Conservation (phyloP, 2,797 vertebrate genomes). For the Acanthurus lineatus region DNA sequence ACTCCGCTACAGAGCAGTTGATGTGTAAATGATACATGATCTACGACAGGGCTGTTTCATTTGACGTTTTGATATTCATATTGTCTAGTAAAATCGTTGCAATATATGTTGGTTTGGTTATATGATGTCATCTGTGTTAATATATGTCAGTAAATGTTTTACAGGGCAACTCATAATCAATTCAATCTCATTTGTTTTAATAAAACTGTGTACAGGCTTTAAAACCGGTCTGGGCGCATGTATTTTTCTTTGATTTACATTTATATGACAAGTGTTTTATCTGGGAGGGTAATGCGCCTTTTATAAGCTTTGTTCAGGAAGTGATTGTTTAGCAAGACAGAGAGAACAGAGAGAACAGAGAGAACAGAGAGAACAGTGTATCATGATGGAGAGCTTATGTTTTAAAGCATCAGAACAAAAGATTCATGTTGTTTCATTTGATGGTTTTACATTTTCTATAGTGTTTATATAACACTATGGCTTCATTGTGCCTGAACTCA, state of each 20-base stretch:
- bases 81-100: conserved; percentile 26
- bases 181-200: conserved; percentile 8
- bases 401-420: neutral
- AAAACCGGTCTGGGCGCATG: neutral
- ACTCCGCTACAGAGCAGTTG: neutral
- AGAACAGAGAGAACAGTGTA: neutral
- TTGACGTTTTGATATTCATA: conserved; percentile 17
- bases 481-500: neutral
- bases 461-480: neutral
- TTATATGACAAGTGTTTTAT: conserved; percentile 15
- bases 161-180: conserved; percentile 9
- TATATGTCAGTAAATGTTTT: conserved; percentile 6
- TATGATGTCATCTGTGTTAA: neutral
- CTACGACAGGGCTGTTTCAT: conserved; percentile 10
- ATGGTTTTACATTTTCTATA: neutral
- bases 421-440: neutral
- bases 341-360: neutral
- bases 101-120: conserved; percentile 2
- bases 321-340: neutral
- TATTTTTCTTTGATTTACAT: neutral
- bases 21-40: neutral
- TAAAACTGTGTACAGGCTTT: neutral
- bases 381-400: neutral
- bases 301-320: conserved; percentile 4
- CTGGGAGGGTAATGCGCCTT: conserved; percentile 5